Evolutionary conservation across 2,888 invertebrate genomes (phyloP).

Genomic region (Acrobasis consociella): DNA sequence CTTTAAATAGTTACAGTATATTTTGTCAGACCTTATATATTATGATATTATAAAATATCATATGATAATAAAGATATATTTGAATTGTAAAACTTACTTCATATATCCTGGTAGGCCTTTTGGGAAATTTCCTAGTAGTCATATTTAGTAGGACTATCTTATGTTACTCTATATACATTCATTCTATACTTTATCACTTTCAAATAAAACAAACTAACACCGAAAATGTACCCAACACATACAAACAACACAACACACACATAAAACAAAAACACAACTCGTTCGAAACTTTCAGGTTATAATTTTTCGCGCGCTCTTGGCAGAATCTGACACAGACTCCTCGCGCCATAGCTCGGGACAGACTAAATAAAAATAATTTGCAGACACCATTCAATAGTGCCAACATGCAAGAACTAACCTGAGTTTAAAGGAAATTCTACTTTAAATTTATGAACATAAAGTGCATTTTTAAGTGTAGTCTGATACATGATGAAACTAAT

Average conservation of each 20-base stretch:
- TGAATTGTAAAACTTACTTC: too few relatives aligned
- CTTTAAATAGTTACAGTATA: too few relatives aligned
- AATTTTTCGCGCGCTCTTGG: constrained; percentile 15
- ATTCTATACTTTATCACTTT: too few relatives aligned
- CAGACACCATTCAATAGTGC: constrained; percentile 2
- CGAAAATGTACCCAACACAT: background rate
- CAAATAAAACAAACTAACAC: constrained; percentile 1
- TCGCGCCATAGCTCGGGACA: background rate
- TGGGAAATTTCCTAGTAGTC: too few relatives aligned
- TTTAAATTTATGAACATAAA: background rate
- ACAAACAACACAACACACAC: constrained; percentile 6
- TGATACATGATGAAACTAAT: too few relatives aligned
- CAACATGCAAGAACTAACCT: constrained; percentile 4
- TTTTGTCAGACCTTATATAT: too few relatives aligned
- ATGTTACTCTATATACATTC: too few relatives aligned
- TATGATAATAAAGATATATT: too few relatives aligned
- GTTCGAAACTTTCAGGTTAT: constrained; percentile 14
- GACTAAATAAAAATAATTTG: constrained; percentile 19
- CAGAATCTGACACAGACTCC: background rate
- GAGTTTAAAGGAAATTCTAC: background rate
- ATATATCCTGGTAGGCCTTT: too few relatives aligned
- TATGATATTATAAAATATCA: too few relatives aligned
- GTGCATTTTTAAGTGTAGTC: background rate
- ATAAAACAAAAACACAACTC: background rate
- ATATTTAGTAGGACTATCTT: too few relatives aligned